phyloP scores from a whole-genome alignment of 2,113 vertebrate genomes.

The Hucho hucho region DNA sequence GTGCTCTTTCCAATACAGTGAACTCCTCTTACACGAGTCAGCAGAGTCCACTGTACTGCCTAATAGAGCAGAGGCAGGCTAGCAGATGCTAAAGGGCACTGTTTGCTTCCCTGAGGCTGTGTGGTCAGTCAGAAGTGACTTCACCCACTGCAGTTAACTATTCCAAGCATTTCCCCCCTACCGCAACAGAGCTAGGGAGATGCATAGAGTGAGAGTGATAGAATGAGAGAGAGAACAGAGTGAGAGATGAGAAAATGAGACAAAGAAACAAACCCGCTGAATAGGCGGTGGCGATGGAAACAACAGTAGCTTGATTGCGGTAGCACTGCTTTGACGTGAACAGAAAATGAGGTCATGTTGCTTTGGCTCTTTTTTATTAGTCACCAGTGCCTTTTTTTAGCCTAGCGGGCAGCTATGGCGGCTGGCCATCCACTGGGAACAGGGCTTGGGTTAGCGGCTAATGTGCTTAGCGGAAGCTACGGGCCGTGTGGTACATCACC shows the following conservation, averaged over 20 bases:
- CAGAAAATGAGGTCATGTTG: conserved; percentile 58
- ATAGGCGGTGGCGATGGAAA: conserved; percentile 5
- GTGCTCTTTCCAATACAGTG: background rate
- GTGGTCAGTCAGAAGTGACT: background rate
- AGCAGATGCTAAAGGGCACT: background rate
- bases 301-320: conserved; percentile 26
- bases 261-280: background rate
- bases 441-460: background rate
- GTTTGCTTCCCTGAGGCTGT: background rate
- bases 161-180: background rate
- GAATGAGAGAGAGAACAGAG: background rate
- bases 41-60: too few species aligned
- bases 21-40: background rate
- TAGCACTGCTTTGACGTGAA: conserved; percentile 41
- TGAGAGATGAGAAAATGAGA: background rate
- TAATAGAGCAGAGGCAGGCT: background rate
- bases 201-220: background rate
- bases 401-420: background rate
- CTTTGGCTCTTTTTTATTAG: conserved; percentile 10
- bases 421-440: background rate
- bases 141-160: background rate
- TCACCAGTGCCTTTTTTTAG: too few species aligned
- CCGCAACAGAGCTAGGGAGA: background rate
- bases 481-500: background rate
- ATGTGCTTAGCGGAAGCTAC: conserved; percentile 2